A percentile compares a stretch with the other conserved stretches of the same genome.
Evolutionary conservation across 2,113 vertebrate genomes (phyloP).

Genomic region (Odontophorus gujanensis): DNA sequence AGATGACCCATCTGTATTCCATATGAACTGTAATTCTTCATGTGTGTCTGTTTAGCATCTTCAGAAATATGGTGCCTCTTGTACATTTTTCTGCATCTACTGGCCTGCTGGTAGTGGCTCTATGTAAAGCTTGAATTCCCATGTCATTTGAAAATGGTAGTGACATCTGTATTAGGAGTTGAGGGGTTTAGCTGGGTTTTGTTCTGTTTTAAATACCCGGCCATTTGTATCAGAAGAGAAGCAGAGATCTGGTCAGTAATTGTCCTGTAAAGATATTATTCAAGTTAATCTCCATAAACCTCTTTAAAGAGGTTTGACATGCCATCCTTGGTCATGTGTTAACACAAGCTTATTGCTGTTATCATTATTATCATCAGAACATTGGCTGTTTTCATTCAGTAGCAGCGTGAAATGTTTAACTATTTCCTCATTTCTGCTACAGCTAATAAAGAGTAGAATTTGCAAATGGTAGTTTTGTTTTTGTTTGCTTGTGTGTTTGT

Average conservation of each 20-base stretch:
- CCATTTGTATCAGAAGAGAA: neutral
- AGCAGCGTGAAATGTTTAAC: neutral
- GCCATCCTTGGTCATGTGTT: neutral
- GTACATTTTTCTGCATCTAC: neutral
- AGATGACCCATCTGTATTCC: neutral
- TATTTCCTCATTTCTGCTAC: neutral
- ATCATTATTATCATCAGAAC: neutral
- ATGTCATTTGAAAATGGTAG: accelerated
- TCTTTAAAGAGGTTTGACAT: neutral
- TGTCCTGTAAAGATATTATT: neutral
- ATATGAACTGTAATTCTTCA: neutral
- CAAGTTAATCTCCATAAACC: neutral
- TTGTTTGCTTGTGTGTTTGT: neutral
- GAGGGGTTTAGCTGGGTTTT: neutral
- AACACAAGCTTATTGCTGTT: neutral
- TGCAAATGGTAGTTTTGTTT: neutral
- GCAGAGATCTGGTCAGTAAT: neutral
- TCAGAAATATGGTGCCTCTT: neutral
- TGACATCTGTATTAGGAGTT: neutral
- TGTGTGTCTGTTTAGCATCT: neutral
- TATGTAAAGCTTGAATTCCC: neutral
- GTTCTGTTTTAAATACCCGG: neutral
- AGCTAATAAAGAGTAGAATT: neutral
- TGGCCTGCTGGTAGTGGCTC: neutral
- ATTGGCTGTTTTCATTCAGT: neutral